These are phyloP conservation scores for Poeciliopsis infans DNA, from an alignment of 2,797 vertebrate species.

Conservation along the genomic window DNA sequence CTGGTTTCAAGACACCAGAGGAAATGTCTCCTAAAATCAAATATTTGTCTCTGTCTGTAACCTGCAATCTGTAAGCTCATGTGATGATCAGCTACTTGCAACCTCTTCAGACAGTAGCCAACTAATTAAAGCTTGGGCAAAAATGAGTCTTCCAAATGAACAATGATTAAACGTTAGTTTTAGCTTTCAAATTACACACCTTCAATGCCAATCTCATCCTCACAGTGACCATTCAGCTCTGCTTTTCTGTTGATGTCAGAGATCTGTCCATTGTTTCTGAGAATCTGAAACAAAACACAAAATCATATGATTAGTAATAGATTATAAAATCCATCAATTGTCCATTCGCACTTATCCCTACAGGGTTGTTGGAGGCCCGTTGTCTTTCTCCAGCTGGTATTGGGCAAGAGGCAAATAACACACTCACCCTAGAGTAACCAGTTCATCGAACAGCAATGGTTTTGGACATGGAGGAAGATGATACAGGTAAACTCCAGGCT, in stretches of 20 bases:
- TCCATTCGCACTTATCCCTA: not conserved
- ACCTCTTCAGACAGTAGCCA: too few relatives aligned
- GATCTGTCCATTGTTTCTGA: conserved; percentile 83
- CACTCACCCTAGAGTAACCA: not conserved
- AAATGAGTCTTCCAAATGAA: too few relatives aligned
- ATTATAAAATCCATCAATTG: not conserved
- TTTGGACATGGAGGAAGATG: not conserved
- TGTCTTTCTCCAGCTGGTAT: not conserved
- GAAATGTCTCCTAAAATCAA: too few relatives aligned
- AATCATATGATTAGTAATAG: conserved; percentile 6
- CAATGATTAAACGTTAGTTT: too few relatives aligned
- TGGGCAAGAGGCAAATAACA: not conserved
- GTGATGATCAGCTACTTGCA: too few relatives aligned
- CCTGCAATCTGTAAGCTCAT: too few relatives aligned
- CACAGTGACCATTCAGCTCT: conserved; percentile 67
- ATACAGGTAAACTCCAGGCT: not conserved
- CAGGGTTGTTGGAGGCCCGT: not conserved
- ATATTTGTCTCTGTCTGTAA: too few relatives aligned
- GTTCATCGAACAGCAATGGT: not conserved
- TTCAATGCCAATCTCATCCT: conserved; percentile 66
- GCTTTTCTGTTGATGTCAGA: conserved; percentile 74
- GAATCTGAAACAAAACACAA: conserved; percentile 72
- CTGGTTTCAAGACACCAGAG: too few relatives aligned
- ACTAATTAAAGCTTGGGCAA: too few relatives aligned
- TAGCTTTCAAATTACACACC: conserved; percentile 33